phyloP scores from a whole-genome alignment of 1,140 invertebrate genomes.

The Globodera ellingtonae region DNA sequence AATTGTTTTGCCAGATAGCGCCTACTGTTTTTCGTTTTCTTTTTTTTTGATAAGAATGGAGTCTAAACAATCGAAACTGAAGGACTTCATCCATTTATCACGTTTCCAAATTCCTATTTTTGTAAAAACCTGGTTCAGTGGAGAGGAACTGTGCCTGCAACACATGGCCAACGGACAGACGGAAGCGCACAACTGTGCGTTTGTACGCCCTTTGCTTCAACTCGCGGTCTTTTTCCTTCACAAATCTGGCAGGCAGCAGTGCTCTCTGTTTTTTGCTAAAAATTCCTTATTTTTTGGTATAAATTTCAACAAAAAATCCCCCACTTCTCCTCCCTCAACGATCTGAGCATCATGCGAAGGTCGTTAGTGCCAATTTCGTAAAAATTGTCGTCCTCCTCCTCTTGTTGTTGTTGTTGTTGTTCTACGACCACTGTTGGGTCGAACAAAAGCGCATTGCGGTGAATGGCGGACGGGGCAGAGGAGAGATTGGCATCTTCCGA shows the following conservation, averaged over 20 bases:
- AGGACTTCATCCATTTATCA: too few relatives aligned
- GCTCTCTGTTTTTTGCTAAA: too few relatives aligned
- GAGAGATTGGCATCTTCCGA: too few relatives aligned
- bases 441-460: neutral
- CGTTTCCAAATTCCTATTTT: neutral
- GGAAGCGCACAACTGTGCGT: constrained; percentile 1
- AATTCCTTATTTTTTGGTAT: neutral
- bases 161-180: neutral
- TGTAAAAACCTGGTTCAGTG: neutral
- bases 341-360: neutral
- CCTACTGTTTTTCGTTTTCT: too few relatives aligned
- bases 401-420: neutral
- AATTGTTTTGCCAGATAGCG: too few relatives aligned
- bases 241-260: neutral
- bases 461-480: neutral
- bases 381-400: neutral
- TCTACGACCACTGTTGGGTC: neutral
- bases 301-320: neutral
- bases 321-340: neutral
- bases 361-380: neutral
- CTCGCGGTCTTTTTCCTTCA: neutral
- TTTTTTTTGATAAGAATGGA: too few relatives aligned
- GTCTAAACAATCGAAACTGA: too few relatives aligned
- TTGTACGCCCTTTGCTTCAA: constrained; percentile 7
- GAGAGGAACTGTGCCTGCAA: constrained; percentile 2